Evolutionary conservation across 2,888 invertebrate species (phyloP), one percentile per base, ranked within the genome.

Genomic region (Sphaerophoria taeniata): DNA sequence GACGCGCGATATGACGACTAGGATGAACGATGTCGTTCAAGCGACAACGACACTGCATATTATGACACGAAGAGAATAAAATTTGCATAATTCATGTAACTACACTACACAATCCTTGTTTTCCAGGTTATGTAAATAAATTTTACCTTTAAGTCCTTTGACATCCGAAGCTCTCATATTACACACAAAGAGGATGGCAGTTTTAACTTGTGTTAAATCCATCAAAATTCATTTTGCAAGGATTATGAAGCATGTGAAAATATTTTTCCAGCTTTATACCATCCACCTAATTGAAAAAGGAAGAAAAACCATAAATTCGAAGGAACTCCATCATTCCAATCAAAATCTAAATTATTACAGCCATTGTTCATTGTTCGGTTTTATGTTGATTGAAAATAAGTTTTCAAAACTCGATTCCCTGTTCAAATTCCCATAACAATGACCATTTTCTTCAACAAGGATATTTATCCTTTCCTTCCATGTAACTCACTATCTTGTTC

Each of bases 21-120:
- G 60, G 60, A 56, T 11, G 9, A 56, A 67, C 53, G 60, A 55
- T 65, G 60, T 49, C 56, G 24, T 73, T 56, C 45, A 4, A 33
- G 39, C 60, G 24, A 53, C 34, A 47, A 31, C 56, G 24, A 65
- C 70, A 34, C 12, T 36, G 58, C 9, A 9, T 65, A 55, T n/a
- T 12, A 76, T 47, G 67, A 53, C 24, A 24, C 36, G 51, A n/a
- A 39, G 71, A 69, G 61, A 75, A 76, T 76, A 75, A 61, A 69
- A 80, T 84, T 84, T 84, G 75, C 84, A 84, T 84, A 80, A 84
- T 84, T 79, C 72, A 75, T 80, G 43, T 61, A 36, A 69, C 53
- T 53, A 39, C 6, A 67, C 67, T 53, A 67, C 39, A 67, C 31
- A 63, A 45, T 61, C 7, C 45, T 34, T n/a, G 1, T 4, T n/a